Base-by-base conservation (phyloP, 2,888 invertebrate genomes). In the Flabesymbios commensalis region DNA sequence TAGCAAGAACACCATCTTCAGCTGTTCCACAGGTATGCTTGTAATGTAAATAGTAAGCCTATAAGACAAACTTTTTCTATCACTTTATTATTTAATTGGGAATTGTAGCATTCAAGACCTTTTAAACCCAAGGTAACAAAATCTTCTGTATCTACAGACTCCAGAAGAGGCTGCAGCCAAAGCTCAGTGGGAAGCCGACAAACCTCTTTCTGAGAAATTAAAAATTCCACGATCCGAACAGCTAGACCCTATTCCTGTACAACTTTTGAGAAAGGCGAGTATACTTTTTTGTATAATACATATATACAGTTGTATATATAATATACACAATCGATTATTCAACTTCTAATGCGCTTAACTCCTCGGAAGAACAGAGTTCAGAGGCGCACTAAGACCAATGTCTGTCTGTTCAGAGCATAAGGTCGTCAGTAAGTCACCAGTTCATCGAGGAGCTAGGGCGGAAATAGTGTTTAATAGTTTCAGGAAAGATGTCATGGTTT, bases 181-280 rank as follows among this genome's bases (percentile, higher is more conserved):
- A 24, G 36, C 31, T 22, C 52, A 75, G 55, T 70, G 68, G 73
- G 78, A 79, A 52, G 64, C 73, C 22, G 76, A 78, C 22, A 72
- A 68, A 59, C 73, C 78, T n/a, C 70, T 81, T n/a, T 72, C 85
- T 70, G 82, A 90, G 87, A 85, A 87, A 71, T 84, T 91, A 65
- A 87, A 86, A 68, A 72, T 88, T 33, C 83, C 84, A 57, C 82
- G 84, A 2, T 87, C 87, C 2, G 90, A 91, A 75, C 82, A 84
- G 0, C 80, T 90, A 33, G 90, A 93, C 77, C 84, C 88, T 2
- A 84, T 97, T 60, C 92, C 95, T 0, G 86, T 88, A 53, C 86
- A 87, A 55, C 82, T 93, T 49, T 86, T 97, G 3, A 88, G 93
- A 64, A 95, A 94, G 74, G 82, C 81, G 64, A 41, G 17, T 31